Evolutionary conservation across 2,888 invertebrate genomes (phyloP), one percentile per base, ranked within the genome.

Genomic region (Sipha maydis): DNA sequence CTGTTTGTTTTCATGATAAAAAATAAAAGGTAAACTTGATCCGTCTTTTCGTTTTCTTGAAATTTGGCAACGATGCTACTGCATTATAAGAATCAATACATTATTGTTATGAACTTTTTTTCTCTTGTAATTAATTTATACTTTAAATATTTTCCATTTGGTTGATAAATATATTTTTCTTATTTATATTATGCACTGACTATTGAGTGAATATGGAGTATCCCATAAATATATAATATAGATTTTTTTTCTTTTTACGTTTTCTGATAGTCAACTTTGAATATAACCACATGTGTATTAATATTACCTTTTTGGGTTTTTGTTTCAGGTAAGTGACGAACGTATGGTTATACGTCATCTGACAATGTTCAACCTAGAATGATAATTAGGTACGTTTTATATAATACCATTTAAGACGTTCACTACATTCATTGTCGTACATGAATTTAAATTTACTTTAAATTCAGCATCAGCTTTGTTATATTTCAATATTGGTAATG

Each of bases 241-340:
- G 11, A 28, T 54, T 54, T 14, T 48, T 38, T 25, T 9, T 9
- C 54, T 19, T 17, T 3, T 77, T 28, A 19, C 0, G 17, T 4
- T 28, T n/a, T 77, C 17, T 38, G 4, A 76, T 3, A n/a, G 25
- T 41, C 19, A 28, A 54, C 4, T 34, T 34, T 34, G 34, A 34
- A 34, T 34, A 4, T 34, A 34, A 34, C 34, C 34, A 4, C 34
- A 2, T 25, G 19, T 21, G 11, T 41, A 48, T 80, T 82, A 28
- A 82, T 25, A 19, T 31, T 28, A 71, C 61, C 3, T 8, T 71
- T 31, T 82, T 48, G 0, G 69, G 3, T 82, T 69, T 34, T 76
- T 84, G 48, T 85, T 78, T 31, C 48, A 85, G 85, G 85, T 85
- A 69, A 85, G 77, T 85, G 31, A n/a, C 8, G 11, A 28, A 76